A percentile compares a stretch with the other conserved stretches of the same genome.
Conservation (phyloP, 2,888 invertebrate species). For the Pterobdella sp. region DNA sequence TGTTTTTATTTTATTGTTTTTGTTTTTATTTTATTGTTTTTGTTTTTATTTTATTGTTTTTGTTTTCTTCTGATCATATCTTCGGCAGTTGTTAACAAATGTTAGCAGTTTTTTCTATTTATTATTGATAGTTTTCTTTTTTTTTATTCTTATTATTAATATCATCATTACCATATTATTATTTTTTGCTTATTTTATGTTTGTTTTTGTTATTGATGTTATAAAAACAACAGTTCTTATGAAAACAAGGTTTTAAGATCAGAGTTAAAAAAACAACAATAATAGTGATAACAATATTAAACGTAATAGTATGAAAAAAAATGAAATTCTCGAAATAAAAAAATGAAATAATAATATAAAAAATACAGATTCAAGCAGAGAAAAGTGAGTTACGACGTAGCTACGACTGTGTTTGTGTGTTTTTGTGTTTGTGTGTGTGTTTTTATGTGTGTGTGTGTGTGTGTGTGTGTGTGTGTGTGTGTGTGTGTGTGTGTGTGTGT, state of each 20-base stretch:
- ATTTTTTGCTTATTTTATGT: neutral
- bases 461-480: neutral
- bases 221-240: neutral
- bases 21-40: neutral
- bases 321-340: neutral
- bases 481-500: neutral
- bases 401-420: neutral
- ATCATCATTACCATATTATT: neutral
- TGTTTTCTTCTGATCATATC: neutral
- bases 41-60: neutral
- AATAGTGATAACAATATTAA: neutral
- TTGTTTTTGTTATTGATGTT: neutral
- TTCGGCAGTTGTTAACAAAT: neutral
- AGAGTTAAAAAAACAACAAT: neutral
- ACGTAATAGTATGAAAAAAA: conserved; percentile 12
- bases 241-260: neutral
- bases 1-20: neutral
- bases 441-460: neutral
- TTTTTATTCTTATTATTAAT: neutral
- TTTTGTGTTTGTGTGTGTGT: neutral
- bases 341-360: neutral
- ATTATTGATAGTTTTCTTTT: neutral
- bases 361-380: neutral
- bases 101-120: too few species aligned
- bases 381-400: too few species aligned